Conservation (phyloP, 2,797 vertebrate species). For the Acanthurus lineatus region DNA sequence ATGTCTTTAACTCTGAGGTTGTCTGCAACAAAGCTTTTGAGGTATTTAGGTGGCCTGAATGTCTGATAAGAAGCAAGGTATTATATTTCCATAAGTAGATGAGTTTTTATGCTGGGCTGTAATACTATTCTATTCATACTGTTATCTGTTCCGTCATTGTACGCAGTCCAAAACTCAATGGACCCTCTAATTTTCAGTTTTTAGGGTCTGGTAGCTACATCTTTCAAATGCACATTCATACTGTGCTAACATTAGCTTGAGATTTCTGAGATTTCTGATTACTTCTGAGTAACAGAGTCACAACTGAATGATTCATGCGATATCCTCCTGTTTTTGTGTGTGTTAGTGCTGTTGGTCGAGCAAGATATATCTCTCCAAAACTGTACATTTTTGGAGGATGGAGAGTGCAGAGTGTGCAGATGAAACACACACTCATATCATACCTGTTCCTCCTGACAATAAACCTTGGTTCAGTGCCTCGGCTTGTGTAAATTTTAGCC, state of each 20-base stretch:
- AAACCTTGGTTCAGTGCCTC: slow-evolving; percentile 54
- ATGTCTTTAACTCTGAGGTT: slow-evolving; percentile 40
- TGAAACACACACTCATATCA: slow-evolving; percentile 33
- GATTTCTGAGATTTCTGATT: slow-evolving; percentile 34
- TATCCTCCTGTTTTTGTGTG: slow-evolving; percentile 33
- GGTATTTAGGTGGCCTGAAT: slow-evolving; percentile 47
- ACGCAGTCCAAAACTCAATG: slow-evolving; percentile 46
- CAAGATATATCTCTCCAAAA: slow-evolving; percentile 52
- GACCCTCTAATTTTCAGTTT: slow-evolving; percentile 56
- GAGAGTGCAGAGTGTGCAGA: slow-evolving; percentile 33
- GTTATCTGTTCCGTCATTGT: slow-evolving; percentile 50
- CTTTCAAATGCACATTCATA: slow-evolving; percentile 16
- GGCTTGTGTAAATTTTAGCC: slow-evolving; percentile 45
- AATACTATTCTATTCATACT: slow-evolving; percentile 52
- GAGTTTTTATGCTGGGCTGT: slow-evolving; percentile 44
- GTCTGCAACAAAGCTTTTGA: slow-evolving; percentile 55
- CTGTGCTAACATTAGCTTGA: slow-evolving; percentile 26
- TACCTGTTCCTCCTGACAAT: slow-evolving; percentile 60
- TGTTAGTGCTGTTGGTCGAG: slow-evolving; percentile 63
- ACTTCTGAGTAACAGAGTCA: slow-evolving; percentile 24
- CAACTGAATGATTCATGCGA: slow-evolving; percentile 55
- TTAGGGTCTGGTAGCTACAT: slow-evolving; percentile 48
- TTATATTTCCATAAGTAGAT: slow-evolving; percentile 66
- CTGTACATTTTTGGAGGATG: slow-evolving; percentile 34
- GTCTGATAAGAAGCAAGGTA: slow-evolving; percentile 58